These are phyloP conservation scores for Gymnothorax reevesii DNA, from an alignment of 2,797 vertebrate species.

Conservation along the genomic window DNA sequence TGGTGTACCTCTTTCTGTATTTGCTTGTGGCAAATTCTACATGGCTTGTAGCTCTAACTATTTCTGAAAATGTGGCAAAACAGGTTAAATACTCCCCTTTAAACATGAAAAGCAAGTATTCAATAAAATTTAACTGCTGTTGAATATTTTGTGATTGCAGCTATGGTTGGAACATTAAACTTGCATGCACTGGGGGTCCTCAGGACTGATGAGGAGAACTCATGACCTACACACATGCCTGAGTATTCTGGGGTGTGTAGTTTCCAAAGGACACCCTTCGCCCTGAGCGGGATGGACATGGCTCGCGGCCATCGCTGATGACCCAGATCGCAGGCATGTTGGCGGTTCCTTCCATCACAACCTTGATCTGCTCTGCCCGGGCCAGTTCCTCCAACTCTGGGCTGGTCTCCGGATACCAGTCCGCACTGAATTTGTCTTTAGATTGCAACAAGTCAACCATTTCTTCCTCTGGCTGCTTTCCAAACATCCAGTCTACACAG, in stretches of 20 bases:
- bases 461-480: constrained; percentile 79
- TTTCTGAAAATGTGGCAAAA: too few relatives aligned
- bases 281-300: constrained; percentile 42
- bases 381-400: constrained; percentile 75
- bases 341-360: constrained; percentile 60
- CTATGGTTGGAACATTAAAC: too few relatives aligned
- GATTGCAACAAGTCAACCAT: constrained; percentile 70
- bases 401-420: constrained; percentile 73
- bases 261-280: constrained; percentile 66
- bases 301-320: constrained; percentile 60
- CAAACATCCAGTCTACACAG: constrained; percentile 79
- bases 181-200: too few relatives aligned
- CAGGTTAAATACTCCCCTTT: too few relatives aligned
- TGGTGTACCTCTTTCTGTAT: too few relatives aligned
- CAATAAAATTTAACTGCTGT: too few relatives aligned
- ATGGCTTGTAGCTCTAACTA: too few relatives aligned
- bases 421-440: constrained; percentile 70
- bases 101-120: too few relatives aligned
- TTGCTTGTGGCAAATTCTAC: too few relatives aligned
- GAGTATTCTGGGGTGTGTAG: background rate
- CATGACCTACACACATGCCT: background rate
- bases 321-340: constrained; percentile 67
- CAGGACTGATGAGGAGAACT: too few relatives aligned
- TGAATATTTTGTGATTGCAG: too few relatives aligned
- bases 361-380: constrained; percentile 65